Conservation (phyloP, 2,888 invertebrate genomes). For the Leptinotarsa tumamoca region DNA sequence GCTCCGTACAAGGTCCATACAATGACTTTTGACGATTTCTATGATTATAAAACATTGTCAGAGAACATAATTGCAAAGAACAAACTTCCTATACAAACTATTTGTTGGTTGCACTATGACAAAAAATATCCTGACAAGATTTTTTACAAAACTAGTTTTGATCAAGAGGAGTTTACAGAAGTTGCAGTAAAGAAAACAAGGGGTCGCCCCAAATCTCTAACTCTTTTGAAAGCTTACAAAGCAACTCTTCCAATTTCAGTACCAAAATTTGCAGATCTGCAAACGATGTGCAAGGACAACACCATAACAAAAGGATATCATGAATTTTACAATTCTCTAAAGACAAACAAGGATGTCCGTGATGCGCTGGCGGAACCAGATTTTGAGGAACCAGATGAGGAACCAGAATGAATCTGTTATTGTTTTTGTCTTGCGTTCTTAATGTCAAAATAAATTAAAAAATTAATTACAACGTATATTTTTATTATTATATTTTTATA, state of each 20-base stretch:
- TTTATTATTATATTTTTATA: too few relatives aligned
- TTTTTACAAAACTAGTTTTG: background rate
- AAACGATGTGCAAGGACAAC: conserved; percentile 32
- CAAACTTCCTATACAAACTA: background rate
- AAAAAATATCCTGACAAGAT: conserved; percentile 5
- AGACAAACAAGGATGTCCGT: too few relatives aligned
- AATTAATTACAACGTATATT: too few relatives aligned
- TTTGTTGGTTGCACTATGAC: background rate
- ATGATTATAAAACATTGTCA: conserved; percentile 19
- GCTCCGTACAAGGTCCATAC: conserved; percentile 24
- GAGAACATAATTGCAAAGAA: background rate
- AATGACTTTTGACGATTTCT: conserved; percentile 27
- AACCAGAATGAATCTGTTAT: too few relatives aligned
- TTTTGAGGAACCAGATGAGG: too few relatives aligned
- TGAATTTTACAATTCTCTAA: too few relatives aligned
- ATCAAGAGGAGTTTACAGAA: too few relatives aligned
- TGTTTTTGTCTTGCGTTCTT: too few relatives aligned
- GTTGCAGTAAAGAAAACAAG: background rate
- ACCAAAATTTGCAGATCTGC: background rate
- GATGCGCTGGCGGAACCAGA: too few relatives aligned
- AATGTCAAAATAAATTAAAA: too few relatives aligned
- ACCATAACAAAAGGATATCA: too few relatives aligned
- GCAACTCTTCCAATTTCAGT: conserved; percentile 30
- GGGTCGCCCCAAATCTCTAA: background rate
- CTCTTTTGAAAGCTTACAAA: conserved; percentile 3